phyloP scores from a whole-genome alignment of 2,113 vertebrate species.

The Thermophis baileyi region DNA sequence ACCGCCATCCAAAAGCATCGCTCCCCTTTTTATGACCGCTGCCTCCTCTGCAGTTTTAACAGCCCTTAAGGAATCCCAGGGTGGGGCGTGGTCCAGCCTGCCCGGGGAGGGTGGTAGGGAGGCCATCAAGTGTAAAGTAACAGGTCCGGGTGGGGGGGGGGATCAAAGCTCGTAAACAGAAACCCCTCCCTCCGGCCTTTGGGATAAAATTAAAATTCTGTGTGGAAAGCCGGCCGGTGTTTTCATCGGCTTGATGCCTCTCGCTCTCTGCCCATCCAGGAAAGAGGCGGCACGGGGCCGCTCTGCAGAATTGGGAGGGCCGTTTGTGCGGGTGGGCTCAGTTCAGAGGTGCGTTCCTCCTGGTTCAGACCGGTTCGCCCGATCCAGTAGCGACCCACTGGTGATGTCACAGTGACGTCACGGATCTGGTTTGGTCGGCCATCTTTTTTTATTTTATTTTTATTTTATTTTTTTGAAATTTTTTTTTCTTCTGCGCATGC shows the following conservation, averaged over 20 bases:
- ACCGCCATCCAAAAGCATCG: conserved; percentile 13
- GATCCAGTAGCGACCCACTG: too few species aligned
- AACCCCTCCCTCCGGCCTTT: conserved; percentile 64
- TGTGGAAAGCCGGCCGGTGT: conserved; percentile 66
- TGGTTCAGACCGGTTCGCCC: too few species aligned
- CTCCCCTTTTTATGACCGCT: conserved; percentile 63
- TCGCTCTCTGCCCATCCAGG: conserved; percentile 22
- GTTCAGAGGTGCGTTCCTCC: too few species aligned
- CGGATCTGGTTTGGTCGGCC: too few species aligned
- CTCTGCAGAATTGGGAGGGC: conserved; percentile 55
- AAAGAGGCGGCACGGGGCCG: conserved; percentile 57
- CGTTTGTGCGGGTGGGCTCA: conserved; percentile 40
- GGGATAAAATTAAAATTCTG: conserved; percentile 78
- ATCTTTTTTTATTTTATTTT: too few species aligned
- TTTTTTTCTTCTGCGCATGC: too few species aligned
- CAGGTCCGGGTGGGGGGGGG: too few species aligned
- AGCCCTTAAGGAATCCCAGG: conserved; percentile 63
- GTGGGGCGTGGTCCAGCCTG: conserved; percentile 69
- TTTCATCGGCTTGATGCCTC: conserved; percentile 55
- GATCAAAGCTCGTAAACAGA: conserved; percentile 70
- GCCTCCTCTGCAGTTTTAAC: conserved; percentile 62
- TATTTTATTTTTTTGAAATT: too few species aligned
- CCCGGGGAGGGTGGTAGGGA: conserved; percentile 75
- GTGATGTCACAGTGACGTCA: too few species aligned
- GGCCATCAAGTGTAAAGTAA: conserved; percentile 78